phyloP scores from a whole-genome alignment of 2,888 invertebrate species.

The Thereva nobilitata region DNA sequence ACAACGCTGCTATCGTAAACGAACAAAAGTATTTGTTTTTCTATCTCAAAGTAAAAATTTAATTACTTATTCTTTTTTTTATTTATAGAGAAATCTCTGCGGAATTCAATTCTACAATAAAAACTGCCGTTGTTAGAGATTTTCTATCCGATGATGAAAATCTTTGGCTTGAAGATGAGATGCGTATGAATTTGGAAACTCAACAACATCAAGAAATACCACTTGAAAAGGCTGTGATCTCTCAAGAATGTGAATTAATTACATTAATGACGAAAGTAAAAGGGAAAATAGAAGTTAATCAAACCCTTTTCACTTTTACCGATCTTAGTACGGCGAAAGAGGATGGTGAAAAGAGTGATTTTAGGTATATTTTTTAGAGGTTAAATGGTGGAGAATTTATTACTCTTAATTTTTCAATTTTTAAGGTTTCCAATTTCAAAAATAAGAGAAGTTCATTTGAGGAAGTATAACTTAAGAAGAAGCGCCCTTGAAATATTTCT shows the following conservation, averaged over 20 bases:
- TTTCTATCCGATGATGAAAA: slow-evolving; percentile 59
- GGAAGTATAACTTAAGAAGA: slow-evolving; percentile 66
- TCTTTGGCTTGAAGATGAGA: slow-evolving; percentile 59
- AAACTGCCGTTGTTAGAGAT: slow-evolving; percentile 57
- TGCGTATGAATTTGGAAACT: slow-evolving; percentile 56
- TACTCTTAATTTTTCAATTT: slow-evolving; percentile 20
- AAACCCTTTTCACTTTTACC: slow-evolving; percentile 64
- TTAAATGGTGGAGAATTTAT: slow-evolving; percentile 2
- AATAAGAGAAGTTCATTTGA: slow-evolving; percentile 66
- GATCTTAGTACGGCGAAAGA: slow-evolving; percentile 63
- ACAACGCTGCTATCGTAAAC: slow-evolving; percentile 59
- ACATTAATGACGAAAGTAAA: slow-evolving; percentile 65
- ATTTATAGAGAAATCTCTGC: slow-evolving; percentile 52
- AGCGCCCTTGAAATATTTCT: slow-evolving; percentile 69
- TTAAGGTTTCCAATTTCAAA: slow-evolving; percentile 60
- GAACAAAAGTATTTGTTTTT: slow-evolving; percentile 52
- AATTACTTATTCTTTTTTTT: neutral
- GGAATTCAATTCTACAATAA: slow-evolving; percentile 57
- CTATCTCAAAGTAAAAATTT: neutral
- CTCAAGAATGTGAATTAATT: slow-evolving; percentile 66
- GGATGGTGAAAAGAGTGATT: slow-evolving; percentile 60
- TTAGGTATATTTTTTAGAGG: slow-evolving; percentile 50
- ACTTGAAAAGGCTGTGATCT: slow-evolving; percentile 63
- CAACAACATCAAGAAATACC: slow-evolving; percentile 59
- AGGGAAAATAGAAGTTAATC: slow-evolving; percentile 66